Conservation (phyloP, 2,797 vertebrate genomes). For the Chlorospingus semifuscus region DNA sequence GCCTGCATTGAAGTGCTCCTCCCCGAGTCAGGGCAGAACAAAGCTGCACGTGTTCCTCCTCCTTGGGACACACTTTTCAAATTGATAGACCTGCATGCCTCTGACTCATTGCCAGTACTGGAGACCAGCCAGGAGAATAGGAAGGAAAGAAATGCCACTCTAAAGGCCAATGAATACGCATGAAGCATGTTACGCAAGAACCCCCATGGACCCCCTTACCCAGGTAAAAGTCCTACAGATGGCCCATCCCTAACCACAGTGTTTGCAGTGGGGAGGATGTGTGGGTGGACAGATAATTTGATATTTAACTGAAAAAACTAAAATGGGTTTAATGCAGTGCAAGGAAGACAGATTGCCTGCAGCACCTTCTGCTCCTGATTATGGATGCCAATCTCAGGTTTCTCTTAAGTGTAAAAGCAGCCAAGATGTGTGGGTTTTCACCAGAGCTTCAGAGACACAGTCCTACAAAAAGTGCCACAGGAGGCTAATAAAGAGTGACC, state of each 20-base stretch:
- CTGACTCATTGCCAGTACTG: conserved; percentile 36
- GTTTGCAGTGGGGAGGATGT: conserved; percentile 20
- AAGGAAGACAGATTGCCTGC: conserved; percentile 45
- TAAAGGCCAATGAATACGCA: conserved; percentile 55
- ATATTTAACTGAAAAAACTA: conserved; percentile 55
- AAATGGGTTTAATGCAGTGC: conserved; percentile 40
- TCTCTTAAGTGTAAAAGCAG: conserved; percentile 20
- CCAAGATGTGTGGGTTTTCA: background rate
- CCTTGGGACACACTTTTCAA: background rate
- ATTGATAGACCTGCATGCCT: conserved; percentile 29
- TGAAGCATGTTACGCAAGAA: conserved; percentile 33
- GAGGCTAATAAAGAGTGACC: background rate
- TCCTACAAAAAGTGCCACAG: background rate
- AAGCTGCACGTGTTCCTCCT: background rate
- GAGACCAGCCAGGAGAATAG: conserved; percentile 30
- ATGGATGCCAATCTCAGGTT: conserved; percentile 57
- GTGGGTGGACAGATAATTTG: conserved; percentile 58
- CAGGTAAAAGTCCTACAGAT: conserved; percentile 51
- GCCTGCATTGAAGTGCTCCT: background rate
- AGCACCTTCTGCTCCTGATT: conserved; percentile 64
- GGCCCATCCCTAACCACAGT: background rate
- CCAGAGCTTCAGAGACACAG: background rate
- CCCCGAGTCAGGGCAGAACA: background rate
- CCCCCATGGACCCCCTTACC: conserved; percentile 21
- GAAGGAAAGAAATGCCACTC: conserved; percentile 41